Evolutionary conservation across 30 jellyfish, hydroid and myxozoan genomes (phyloP).

Genomic region (Haliclystus octoradiatus): DNA sequence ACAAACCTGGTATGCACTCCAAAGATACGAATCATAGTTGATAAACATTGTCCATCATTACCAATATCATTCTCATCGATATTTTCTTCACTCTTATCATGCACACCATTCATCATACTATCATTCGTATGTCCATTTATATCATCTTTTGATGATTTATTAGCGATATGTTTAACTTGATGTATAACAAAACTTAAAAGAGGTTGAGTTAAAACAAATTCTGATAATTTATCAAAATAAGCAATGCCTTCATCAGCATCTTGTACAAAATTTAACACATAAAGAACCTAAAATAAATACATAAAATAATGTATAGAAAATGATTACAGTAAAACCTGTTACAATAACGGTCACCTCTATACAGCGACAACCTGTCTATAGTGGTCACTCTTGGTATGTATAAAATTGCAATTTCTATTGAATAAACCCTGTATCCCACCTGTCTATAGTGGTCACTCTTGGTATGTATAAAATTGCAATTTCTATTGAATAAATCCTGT

Average conservation of each 20-base stretch:
- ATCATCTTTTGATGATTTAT: constrained; percentile 13
- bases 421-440: too few relatives aligned
- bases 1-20: constrained; percentile 62
- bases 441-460: too few relatives aligned
- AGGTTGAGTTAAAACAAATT: constrained; percentile 71
- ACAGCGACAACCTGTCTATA: too few relatives aligned
- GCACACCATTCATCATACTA: constrained; percentile 13
- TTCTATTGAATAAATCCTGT: too few relatives aligned
- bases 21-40: constrained; percentile 44
- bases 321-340: too few relatives aligned
- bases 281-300: constrained; percentile 51
- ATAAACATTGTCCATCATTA: constrained; percentile 9
- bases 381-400: too few relatives aligned
- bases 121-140: constrained; percentile 3
- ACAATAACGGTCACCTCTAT: too few relatives aligned
- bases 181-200: constrained; percentile 57
- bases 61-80: constrained; percentile 4
- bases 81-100: constrained; percentile 23
- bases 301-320: too few relatives aligned
- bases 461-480: too few relatives aligned
- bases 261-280: constrained; percentile 50
- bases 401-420: too few relatives aligned
- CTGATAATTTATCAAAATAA: constrained; percentile 54
- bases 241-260: constrained; percentile 46
- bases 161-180: constrained; percentile 39